A percentile compares a stretch with the other conserved stretches of the same genome.
Evolutionary conservation across 1,140 invertebrate species (phyloP).

Genomic region (Zaprionus lachaisei): DNA sequence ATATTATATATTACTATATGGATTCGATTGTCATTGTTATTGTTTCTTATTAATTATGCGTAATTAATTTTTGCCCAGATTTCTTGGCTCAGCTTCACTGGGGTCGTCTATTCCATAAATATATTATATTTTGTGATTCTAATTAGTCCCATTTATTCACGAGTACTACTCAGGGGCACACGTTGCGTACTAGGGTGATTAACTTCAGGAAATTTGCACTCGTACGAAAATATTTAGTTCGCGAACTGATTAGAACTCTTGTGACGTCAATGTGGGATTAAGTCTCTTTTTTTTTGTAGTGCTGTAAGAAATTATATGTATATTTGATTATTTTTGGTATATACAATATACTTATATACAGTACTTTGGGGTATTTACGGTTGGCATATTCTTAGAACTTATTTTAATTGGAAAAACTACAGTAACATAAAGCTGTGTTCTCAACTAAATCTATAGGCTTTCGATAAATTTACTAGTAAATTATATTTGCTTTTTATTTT

Average conservation of each 20-base stretch:
- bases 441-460: no score
- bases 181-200: conserved; percentile 42
- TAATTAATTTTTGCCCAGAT: conserved; percentile 38
- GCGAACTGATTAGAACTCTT: conserved; percentile 64
- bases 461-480: no score
- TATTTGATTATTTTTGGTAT: not conserved
- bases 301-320: conserved; percentile 9
- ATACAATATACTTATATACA: not conserved
- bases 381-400: not conserved
- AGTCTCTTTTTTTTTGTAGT: not conserved
- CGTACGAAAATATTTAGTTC: conserved; percentile 51
- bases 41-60: conserved; percentile 51
- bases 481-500: no score
- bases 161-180: conserved; percentile 44
- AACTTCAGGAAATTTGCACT: conserved; percentile 76
- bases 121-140: conserved; percentile 23
- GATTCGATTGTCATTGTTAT: conserved; percentile 30
- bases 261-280: conserved; percentile 59
- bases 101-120: not conserved
- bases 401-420: no score
- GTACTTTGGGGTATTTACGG: not conserved
- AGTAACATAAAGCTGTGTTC: no score
- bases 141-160: conserved; percentile 30
- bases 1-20: conserved; percentile 16
- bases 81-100: conserved; percentile 14